These are phyloP conservation scores for Uropetala carovei DNA, from an alignment of 2,888 invertebrate genomes.

Conservation along the genomic window DNA sequence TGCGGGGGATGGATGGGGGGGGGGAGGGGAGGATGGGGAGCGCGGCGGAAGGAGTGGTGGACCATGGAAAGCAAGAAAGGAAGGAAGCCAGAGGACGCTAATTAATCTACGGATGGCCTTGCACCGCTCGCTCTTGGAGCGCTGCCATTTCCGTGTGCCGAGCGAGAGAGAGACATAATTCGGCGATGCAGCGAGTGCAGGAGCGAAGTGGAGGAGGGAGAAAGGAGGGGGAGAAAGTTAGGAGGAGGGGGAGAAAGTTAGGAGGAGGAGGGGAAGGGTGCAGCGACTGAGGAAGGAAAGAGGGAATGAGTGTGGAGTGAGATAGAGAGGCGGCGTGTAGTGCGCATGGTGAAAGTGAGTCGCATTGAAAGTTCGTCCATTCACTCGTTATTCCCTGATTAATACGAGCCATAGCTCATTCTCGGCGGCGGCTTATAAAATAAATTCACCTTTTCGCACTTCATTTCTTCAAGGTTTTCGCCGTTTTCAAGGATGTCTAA, in stretches of 20 bases:
- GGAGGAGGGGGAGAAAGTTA: background rate
- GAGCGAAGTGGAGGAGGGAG: background rate
- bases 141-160: conserved; percentile 60
- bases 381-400: background rate
- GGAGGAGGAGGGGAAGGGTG: background rate
- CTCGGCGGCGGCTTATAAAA: background rate
- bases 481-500: conserved; percentile 11
- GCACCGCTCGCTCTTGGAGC: conserved; percentile 34
- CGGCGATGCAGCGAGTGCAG: conserved; percentile 4
- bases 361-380: background rate
- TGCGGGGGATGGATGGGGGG: background rate
- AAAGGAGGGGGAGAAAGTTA: background rate
- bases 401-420: background rate
- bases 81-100: conserved; percentile 38
- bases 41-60: background rate
- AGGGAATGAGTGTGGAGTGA: background rate
- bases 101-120: conserved; percentile 58
- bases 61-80: background rate
- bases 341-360: background rate
- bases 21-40: background rate
- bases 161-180: conserved; percentile 16
- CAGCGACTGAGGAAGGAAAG: too few species aligned
- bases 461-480: background rate
- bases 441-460: conserved; percentile 36
- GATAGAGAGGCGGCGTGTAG: background rate